A percentile compares a stretch with the other conserved stretches of the same genome.
Evolutionary conservation across 2,888 invertebrate genomes (phyloP).

Genomic region (Drosophila birchii): DNA sequence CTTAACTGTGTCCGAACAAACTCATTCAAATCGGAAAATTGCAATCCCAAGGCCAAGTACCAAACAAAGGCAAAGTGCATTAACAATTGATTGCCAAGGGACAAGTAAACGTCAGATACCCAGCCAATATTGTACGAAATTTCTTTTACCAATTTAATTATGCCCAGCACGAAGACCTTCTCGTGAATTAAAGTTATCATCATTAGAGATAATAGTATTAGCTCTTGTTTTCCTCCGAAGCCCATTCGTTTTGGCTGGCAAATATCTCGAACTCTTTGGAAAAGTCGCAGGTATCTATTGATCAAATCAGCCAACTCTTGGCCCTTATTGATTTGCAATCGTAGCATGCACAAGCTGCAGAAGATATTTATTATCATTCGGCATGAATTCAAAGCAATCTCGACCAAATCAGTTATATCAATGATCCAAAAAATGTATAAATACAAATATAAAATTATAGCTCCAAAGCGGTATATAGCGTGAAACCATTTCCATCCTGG

Average conservation of each 20-base stretch:
- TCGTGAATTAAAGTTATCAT: background rate
- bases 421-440: background rate
- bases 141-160: too few relatives aligned
- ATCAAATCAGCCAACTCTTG: background rate
- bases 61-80: background rate
- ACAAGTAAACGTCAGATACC: background rate
- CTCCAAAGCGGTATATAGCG: background rate
- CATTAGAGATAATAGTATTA: background rate
- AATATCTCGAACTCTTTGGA: background rate
- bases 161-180: fast-evolving
- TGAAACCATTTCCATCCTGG: background rate
- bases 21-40: background rate
- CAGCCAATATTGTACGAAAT: fast-evolving
- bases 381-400: background rate
- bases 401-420: background rate
- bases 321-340: background rate
- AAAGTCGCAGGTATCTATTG: background rate
- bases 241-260: background rate
- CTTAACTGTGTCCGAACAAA: background rate
- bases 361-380: constrained; percentile 21
- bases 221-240: background rate
- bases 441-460: too few relatives aligned
- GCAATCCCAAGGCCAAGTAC: background rate
- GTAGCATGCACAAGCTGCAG: constrained; percentile 35
- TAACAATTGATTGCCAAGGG: background rate